These are phyloP conservation scores for Oreohelix idahoensis DNA, from an alignment of 1,140 invertebrate species.

Conservation along the genomic window DNA sequence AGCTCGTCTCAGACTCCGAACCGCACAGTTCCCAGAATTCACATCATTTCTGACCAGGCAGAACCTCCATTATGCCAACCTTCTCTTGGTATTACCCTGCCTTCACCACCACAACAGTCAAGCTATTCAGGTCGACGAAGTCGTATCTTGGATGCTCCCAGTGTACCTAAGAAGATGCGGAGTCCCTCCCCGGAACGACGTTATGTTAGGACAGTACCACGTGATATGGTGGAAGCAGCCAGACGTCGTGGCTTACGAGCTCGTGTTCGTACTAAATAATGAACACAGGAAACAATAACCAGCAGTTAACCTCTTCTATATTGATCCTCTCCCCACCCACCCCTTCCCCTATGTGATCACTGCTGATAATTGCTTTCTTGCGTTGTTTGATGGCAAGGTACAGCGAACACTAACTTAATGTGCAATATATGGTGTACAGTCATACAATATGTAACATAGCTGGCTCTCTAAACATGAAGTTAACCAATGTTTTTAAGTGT, in stretches of 20 bases:
- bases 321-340: not conserved
- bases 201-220: slow-evolving; percentile 63
- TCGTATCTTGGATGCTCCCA: slow-evolving; percentile 68
- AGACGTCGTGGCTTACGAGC: slow-evolving; percentile 57
- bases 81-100: slow-evolving; percentile 34
- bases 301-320: too few relatives aligned
- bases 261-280: slow-evolving; percentile 60
- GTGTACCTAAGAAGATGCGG: slow-evolving; percentile 53
- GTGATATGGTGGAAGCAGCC: slow-evolving; percentile 63
- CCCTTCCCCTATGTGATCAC: too few relatives aligned
- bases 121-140: slow-evolving; percentile 64
- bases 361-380: too few relatives aligned
- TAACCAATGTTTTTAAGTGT: too few relatives aligned
- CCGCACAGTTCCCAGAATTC: slow-evolving; percentile 61
- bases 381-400: too few relatives aligned
- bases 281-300: not conserved
- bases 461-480: too few relatives aligned
- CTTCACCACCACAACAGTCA: slow-evolving; percentile 60
- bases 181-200: slow-evolving; percentile 66
- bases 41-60: slow-evolving; percentile 58
- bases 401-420: too few relatives aligned
- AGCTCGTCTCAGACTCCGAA: not conserved
- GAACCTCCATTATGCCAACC: slow-evolving; percentile 57
- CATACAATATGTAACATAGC: too few relatives aligned
- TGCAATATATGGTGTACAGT: too few relatives aligned